Evolutionary conservation across 2,888 invertebrate species (phyloP).

Genomic region (Lepidochrysops patricia): DNA sequence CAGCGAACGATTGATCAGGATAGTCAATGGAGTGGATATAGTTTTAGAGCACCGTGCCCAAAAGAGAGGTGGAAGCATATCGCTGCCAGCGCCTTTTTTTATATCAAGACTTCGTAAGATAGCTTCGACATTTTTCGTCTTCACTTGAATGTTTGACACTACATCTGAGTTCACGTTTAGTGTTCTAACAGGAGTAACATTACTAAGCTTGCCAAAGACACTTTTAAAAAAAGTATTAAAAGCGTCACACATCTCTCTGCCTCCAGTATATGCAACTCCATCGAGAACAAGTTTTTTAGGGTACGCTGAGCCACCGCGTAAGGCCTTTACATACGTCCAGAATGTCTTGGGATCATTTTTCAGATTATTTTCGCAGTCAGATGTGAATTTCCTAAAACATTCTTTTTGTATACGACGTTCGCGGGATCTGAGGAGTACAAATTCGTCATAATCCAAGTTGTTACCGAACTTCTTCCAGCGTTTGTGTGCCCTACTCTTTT

Average conservation of each 20-base stretch:
- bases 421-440: neutral
- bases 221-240: neutral
- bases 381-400: neutral
- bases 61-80: neutral
- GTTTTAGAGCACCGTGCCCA: neutral
- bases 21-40: neutral
- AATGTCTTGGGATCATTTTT: slow-evolving; percentile 1
- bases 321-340: neutral
- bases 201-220: neutral
- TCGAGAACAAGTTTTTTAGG: neutral
- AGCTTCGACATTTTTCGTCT: neutral
- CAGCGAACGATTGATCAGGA: neutral
- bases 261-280: neutral
- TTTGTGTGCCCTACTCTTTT: neutral
- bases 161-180: neutral
- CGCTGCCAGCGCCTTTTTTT: neutral
- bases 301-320: neutral
- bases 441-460: neutral
- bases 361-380: neutral
- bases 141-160: neutral
- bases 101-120: neutral
- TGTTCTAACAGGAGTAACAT: neutral
- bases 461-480: slow-evolving; percentile 8
- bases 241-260: neutral
- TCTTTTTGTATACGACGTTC: neutral